Evolutionary conservation across 2,113 vertebrate species (phyloP), one percentile per base, ranked within the genome.

Genomic region (Noctilio leporinus): DNA sequence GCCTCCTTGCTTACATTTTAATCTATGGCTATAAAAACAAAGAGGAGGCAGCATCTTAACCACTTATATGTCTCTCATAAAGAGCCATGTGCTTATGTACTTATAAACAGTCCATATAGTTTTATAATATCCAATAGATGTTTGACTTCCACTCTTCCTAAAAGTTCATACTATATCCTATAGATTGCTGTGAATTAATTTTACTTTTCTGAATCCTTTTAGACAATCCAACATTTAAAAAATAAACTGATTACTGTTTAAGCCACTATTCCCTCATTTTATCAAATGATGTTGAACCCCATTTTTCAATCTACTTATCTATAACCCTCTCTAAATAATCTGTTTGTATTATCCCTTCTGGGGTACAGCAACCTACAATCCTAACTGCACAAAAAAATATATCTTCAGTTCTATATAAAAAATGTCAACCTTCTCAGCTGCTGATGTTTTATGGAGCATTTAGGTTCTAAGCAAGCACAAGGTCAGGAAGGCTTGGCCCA

Each of bases 131-230:
- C 24, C 33, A 80, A 84, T 9, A 87, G 47, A 20, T 87, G 51
- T 83, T 86, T 26, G 3, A 83, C 22, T 67, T 75, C 38, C 15
- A 51, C 38, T 89, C 43, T 89, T 92, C 7, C 69, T 28, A 89
- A n/a, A 33, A 90, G 33, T 80, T 93, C 28, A 87, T 73, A 78
- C 33, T 65, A 69, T 28, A 90, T 80, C 62, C 38, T 51, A 47
- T 10, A 82, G 35, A 64, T 33, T 64, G 26, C 51, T 86, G 5
- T 96, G 33, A 70, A 72, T 87, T 91, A 40, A 87, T 87, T 90
- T 90, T 87, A 93, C 20, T 93, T 95, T 64, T 70, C 67, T 91
- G 59, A 57, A 83, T 72, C 38, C 45, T 83, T 96, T 93, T 53
- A 80, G 75, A 75, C 8, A 69, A 93, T 33, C 7, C 3, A 69